Conservation (phyloP, 2,888 invertebrate genomes). For the Netelia virgata region DNA sequence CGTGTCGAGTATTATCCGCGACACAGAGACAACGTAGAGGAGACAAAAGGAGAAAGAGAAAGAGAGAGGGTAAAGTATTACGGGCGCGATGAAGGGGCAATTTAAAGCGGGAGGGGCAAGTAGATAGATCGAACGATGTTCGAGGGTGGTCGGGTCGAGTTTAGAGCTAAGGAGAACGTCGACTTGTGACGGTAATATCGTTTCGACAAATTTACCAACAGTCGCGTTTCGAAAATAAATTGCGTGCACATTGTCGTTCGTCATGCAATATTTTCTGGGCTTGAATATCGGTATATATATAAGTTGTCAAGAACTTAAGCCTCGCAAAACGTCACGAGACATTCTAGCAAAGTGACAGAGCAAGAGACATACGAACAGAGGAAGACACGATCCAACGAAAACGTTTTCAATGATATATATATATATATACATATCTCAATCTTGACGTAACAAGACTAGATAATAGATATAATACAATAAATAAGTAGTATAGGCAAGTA, state of each 20-base stretch:
- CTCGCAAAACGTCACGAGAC: constrained; percentile 53
- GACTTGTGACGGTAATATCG: constrained; percentile 39
- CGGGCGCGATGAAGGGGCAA: constrained; percentile 54
- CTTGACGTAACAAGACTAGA: constrained; percentile 14
- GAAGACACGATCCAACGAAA: constrained; percentile 72
- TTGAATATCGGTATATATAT: background rate
- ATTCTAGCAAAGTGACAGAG: constrained; percentile 52
- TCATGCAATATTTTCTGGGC: constrained; percentile 69
- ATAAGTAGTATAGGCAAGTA: constrained; percentile 47
- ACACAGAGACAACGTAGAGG: background rate
- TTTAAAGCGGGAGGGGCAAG: constrained; percentile 15
- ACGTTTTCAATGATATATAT: constrained; percentile 63
- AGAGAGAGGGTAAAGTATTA: constrained; percentile 15
- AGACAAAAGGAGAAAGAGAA: constrained; percentile 33
- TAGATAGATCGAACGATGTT: constrained; percentile 33
- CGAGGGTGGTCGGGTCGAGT: constrained; percentile 35
- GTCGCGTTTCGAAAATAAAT: constrained; percentile 66
- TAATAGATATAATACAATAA: constrained; percentile 11
- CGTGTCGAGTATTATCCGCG: constrained; percentile 44
- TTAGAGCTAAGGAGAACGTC: constrained; percentile 34
- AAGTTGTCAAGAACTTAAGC: constrained; percentile 49
- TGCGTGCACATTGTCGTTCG: constrained; percentile 72
- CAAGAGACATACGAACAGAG: constrained; percentile 68
- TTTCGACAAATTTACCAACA: constrained; percentile 56
- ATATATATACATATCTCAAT: constrained; percentile 57